phyloP scores from a whole-genome alignment of 2,797 vertebrate species.

The Australoheros facetus region DNA sequence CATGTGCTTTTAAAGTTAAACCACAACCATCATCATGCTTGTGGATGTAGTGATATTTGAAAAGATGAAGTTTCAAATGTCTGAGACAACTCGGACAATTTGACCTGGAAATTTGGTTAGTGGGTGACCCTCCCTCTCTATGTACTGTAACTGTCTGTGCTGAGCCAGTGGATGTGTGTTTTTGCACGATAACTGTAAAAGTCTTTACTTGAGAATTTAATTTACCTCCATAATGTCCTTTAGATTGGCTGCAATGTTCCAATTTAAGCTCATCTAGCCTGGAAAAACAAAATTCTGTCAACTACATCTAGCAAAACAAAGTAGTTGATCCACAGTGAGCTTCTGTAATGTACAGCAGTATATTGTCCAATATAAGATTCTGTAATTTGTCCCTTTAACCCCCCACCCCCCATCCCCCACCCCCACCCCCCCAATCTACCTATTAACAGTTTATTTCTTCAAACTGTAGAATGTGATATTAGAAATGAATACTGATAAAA shows the following conservation, averaged over 20 bases:
- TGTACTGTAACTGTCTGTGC: not conserved
- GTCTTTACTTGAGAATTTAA: not conserved
- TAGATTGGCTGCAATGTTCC: too few species aligned
- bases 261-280: too few species aligned
- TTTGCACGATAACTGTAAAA: not conserved
- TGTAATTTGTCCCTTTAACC: not conserved
- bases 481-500: not conserved
- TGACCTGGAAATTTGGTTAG: not conserved
- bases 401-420: too few species aligned
- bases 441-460: not conserved
- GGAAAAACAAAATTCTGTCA: too few species aligned
- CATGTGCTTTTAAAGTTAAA: not conserved
- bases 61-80: too few species aligned
- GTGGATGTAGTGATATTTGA: too few species aligned
- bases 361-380: too few species aligned
- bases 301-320: too few species aligned
- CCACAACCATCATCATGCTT: not conserved
- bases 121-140: not conserved
- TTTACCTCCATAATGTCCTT: not conserved
- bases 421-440: not conserved
- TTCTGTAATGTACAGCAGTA: too few species aligned
- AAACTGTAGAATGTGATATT: not conserved
- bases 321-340: too few species aligned
- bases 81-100: too few species aligned
- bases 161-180: not conserved